phyloP scores from a whole-genome alignment of 2,888 invertebrate genomes.

The Athrips mouffetella region DNA sequence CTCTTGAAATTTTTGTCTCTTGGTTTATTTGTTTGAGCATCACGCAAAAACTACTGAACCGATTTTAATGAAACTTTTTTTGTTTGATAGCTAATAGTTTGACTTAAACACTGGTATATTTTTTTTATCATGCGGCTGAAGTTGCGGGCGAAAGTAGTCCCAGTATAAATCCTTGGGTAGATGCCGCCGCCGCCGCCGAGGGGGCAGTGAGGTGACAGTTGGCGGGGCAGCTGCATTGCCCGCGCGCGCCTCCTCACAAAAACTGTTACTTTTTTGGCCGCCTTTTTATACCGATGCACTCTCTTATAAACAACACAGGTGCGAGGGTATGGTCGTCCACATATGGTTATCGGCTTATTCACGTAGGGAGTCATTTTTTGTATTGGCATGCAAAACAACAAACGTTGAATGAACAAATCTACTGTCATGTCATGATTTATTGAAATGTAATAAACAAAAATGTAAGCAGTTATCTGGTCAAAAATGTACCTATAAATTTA shows the following conservation, averaged over 20 bases:
- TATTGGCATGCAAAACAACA: not conserved
- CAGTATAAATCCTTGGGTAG: conserved; percentile 53
- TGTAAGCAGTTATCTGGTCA: no score
- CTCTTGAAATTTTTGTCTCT: no score
- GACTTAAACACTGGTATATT: no score
- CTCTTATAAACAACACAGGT: conserved; percentile 78
- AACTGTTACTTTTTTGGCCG: conserved; percentile 71
- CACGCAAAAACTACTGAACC: no score
- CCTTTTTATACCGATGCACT: conserved; percentile 73
- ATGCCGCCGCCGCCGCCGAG: conserved; percentile 26
- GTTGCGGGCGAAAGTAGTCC: no score
- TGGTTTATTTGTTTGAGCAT: no score
- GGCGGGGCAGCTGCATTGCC: conserved; percentile 63
- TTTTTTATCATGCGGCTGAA: no score
- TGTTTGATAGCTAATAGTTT: no score
- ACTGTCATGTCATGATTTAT: no score
- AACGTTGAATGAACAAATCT: no score
- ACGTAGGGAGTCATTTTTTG: conserved; percentile 54
- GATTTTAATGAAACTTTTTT: no score
- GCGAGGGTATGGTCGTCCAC: conserved; percentile 70
- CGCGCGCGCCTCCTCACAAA: conserved; percentile 53
- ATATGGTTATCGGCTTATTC: conserved; percentile 70
- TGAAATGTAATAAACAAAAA: not conserved
- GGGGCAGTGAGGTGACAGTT: conserved; percentile 59
- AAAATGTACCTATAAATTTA: no score